Evolutionary conservation across 1,140 invertebrate genomes (phyloP).

Genomic region (Pachyrhynchus sulphureomaculatus): DNA sequence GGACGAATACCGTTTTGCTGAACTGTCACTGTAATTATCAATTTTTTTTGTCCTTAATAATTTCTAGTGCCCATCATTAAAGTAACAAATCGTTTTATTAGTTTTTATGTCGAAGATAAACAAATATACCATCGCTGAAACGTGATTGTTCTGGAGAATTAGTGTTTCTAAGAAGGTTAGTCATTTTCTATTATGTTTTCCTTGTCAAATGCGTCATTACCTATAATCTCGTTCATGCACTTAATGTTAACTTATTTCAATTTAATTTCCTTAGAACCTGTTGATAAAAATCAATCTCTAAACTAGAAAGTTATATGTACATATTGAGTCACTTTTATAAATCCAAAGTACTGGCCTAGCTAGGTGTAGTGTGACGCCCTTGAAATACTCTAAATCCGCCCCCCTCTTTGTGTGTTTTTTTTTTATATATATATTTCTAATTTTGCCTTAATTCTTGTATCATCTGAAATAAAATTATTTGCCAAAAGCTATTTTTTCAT

Average conservation of each 20-base stretch:
- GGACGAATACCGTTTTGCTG: neutral
- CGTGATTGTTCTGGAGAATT: neutral
- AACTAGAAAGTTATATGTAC: neutral
- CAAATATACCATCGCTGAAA: neutral
- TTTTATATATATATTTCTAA: no score
- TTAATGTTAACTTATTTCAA: neutral
- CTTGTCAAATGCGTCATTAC: slow-evolving; percentile 31
- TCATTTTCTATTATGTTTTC: slow-evolving; percentile 26
- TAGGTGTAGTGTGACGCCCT: slow-evolving; percentile 5
- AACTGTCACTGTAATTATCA: neutral
- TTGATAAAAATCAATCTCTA: neutral
- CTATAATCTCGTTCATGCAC: slow-evolving; percentile 25
- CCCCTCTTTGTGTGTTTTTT: slow-evolving; percentile 20
- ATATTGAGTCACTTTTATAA: neutral
- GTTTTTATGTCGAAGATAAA: neutral
- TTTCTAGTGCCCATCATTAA: neutral
- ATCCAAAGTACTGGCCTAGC: neutral
- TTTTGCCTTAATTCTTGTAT: no score
- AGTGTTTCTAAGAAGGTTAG: slow-evolving; percentile 17
- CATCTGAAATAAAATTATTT: no score
- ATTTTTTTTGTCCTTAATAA: neutral
- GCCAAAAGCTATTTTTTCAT: no score
- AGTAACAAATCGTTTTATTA: neutral
- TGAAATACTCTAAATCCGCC: slow-evolving; percentile 20
- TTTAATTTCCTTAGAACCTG: slow-evolving; percentile 1